Evolutionary conservation across 2,797 vertebrate species (phyloP).

Genomic region (Acipenser ruthenus): DNA sequence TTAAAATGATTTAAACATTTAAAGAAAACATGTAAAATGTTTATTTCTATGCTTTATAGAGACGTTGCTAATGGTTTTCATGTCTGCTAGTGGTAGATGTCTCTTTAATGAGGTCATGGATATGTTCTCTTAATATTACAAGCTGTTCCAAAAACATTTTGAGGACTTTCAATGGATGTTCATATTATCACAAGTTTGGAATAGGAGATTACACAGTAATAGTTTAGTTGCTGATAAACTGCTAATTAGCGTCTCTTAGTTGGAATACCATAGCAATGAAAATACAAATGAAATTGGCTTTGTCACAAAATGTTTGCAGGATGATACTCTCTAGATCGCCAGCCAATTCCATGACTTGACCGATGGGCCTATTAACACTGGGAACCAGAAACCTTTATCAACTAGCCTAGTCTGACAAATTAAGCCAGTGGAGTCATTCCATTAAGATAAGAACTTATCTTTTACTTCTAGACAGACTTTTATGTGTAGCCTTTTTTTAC

Average conservation of each 20-base stretch:
- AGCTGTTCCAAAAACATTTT: constrained; percentile 21
- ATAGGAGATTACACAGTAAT: constrained; percentile 59
- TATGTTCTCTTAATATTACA: constrained; percentile 24
- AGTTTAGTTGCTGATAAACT: constrained; percentile 64
- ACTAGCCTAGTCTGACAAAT: constrained; percentile 89
- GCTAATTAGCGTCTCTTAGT: constrained; percentile 71
- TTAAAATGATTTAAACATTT: neutral
- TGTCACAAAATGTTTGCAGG: constrained; percentile 64
- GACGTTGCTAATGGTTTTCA: neutral
- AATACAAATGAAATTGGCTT: constrained; percentile 71
- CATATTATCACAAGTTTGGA: constrained; percentile 32
- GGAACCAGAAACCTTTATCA: constrained; percentile 79
- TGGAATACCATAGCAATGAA: constrained; percentile 45
- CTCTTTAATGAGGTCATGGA: constrained; percentile 17
- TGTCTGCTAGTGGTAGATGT: constrained; percentile 9
- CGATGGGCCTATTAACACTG: constrained; percentile 78
- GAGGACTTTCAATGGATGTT: constrained; percentile 11
- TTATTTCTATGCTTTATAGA: neutral
- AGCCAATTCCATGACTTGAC: constrained; percentile 75
- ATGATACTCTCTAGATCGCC: constrained; percentile 67
- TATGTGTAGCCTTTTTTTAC: constrained; percentile 83
- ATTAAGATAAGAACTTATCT: constrained; percentile 99
- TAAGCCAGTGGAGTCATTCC: constrained; percentile 91
- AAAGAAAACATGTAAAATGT: neutral
- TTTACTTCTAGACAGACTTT: constrained; percentile 84